Conservation (phyloP, 2,113 vertebrate species). For the Charina bottae region DNA sequence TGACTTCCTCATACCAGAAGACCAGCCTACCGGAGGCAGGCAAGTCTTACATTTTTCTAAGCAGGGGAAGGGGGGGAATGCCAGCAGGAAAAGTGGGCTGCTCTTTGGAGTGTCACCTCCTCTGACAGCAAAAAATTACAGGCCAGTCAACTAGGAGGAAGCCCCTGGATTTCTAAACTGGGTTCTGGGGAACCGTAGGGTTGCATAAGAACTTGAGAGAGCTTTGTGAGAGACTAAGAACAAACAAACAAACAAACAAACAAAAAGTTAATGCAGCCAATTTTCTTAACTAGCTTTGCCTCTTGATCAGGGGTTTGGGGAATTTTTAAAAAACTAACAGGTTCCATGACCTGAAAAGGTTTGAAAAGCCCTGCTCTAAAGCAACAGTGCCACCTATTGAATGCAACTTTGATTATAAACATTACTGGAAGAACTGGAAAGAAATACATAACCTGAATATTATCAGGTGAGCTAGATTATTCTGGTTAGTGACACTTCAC, state of each 20-base stretch:
- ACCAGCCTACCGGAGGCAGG: not conserved
- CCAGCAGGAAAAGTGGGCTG: not conserved
- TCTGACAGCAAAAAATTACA: not conserved
- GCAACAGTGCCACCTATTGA: slow-evolving; percentile 19
- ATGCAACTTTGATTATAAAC: not conserved
- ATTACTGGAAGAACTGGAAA: not conserved
- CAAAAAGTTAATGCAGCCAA: not conserved
- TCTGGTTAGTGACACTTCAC: not conserved
- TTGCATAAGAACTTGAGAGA: not conserved
- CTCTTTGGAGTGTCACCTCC: not conserved
- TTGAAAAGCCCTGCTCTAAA: not conserved
- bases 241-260: not conserved
- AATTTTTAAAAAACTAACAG: not conserved
- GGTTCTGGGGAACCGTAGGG: not conserved
- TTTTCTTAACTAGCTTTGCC: not conserved
- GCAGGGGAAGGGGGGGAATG: not conserved
- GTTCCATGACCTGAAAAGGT: not conserved
- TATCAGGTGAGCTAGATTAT: not conserved
- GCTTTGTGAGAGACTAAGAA: not conserved
- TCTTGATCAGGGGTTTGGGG: not conserved
- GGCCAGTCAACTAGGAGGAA: not conserved
- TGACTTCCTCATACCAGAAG: slow-evolving; percentile 18
- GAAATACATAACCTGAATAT: not conserved
- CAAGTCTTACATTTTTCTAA: not conserved
- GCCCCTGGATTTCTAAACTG: not conserved